These are phyloP conservation scores for Ageneiosus marmoratus DNA, from an alignment of 2,113 vertebrate species.

Conservation along the genomic window DNA sequence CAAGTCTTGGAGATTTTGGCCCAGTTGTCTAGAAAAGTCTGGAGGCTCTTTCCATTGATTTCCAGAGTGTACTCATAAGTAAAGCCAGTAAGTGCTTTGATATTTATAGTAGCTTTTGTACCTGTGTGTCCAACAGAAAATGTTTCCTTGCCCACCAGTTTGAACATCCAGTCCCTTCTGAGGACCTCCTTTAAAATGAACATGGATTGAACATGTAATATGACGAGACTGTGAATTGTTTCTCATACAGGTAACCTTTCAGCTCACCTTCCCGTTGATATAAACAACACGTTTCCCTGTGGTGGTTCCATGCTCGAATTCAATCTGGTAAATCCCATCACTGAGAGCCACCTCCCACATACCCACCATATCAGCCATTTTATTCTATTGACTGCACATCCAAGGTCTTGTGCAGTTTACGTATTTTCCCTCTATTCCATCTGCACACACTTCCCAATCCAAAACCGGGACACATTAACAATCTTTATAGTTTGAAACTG, in stretches of 20 bases:
- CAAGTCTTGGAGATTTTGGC: constrained; percentile 87
- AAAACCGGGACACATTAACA: constrained; percentile 8
- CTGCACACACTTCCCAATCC: background rate
- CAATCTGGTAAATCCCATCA: constrained; percentile 87
- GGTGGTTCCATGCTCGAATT: constrained; percentile 93
- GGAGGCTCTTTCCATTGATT: constrained; percentile 87
- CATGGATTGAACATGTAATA: background rate
- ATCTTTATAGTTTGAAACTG: constrained; percentile 20
- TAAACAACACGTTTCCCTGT: constrained; percentile 88
- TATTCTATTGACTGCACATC: constrained; percentile 54
- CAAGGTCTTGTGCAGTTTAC: background rate
- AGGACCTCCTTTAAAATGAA: constrained; percentile 79
- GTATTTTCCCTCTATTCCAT: background rate
- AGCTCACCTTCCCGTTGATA: constrained; percentile 87
- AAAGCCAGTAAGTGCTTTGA: constrained; percentile 87
- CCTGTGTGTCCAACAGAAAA: constrained; percentile 81
- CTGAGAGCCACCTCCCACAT: constrained; percentile 91
- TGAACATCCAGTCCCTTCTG: constrained; percentile 96
- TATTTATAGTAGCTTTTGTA: constrained; percentile 86
- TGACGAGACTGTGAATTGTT: background rate
- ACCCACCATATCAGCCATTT: constrained; percentile 86
- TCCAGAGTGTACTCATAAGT: constrained; percentile 92
- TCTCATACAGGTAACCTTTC: background rate
- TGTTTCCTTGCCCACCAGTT: constrained; percentile 91
- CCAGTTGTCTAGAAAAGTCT: constrained; percentile 84